These are phyloP conservation scores for Tor tambroides DNA, from an alignment of 2,113 vertebrate genomes.

Conservation along the genomic window DNA sequence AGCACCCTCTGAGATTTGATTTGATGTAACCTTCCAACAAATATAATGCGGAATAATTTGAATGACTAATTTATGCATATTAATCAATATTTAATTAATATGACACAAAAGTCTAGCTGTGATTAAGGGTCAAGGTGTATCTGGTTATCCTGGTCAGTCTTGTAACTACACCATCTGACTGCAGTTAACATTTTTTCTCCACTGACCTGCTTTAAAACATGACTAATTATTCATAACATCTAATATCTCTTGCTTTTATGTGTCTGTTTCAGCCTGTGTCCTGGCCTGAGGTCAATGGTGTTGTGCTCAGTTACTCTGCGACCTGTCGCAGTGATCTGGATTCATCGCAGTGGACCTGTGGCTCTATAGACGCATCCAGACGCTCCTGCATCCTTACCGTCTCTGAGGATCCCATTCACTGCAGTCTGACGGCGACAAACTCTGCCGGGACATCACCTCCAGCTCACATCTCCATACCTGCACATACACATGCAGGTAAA, in stretches of 20 bases:
- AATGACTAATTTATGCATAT: neutral
- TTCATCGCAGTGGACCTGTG: constrained; percentile 55
- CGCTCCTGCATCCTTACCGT: constrained; percentile 63
- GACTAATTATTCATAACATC: neutral
- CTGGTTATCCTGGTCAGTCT: neutral
- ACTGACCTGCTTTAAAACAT: neutral
- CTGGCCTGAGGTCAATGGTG: constrained; percentile 61
- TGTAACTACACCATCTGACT: neutral
- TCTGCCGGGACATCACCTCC: constrained; percentile 66
- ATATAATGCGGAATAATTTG: neutral
- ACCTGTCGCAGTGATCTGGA: constrained; percentile 58
- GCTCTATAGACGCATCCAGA: constrained; percentile 11
- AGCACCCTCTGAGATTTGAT: neutral
- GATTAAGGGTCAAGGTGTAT: neutral
- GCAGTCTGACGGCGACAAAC: constrained; percentile 64
- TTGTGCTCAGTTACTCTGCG: constrained; percentile 60
- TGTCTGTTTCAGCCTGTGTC: constrained; percentile 60
- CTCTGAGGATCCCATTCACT: constrained; percentile 57
- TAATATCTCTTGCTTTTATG: neutral
- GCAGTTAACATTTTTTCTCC: neutral
- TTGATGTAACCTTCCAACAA: neutral
- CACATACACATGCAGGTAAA: constrained; percentile 54
- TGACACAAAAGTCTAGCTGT: neutral
- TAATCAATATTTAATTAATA: neutral
- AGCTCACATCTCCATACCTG: constrained; percentile 57